A percentile compares a stretch with the other conserved stretches of the same genome.
Evolutionary conservation across 2,113 vertebrate genomes (phyloP).

Genomic region (Crotophaga sulcirostris): DNA sequence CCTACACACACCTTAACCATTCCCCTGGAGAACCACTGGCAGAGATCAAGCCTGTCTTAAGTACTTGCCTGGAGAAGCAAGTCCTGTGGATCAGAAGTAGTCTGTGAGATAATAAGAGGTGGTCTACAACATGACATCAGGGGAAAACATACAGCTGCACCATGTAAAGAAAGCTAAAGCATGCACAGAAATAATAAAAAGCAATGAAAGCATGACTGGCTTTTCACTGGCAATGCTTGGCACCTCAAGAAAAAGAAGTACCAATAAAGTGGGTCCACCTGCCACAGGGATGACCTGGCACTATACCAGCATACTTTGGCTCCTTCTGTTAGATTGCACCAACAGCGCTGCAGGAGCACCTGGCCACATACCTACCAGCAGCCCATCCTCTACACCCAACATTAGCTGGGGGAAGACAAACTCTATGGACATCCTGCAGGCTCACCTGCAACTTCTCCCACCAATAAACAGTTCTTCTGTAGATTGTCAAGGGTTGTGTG

Average conservation of each 20-base stretch:
- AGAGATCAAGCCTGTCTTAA: background rate
- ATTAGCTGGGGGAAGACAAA: background rate
- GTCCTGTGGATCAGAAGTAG: background rate
- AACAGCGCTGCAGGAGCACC: rapidly evolving
- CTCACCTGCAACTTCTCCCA: background rate
- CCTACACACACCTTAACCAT: background rate
- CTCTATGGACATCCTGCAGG: rapidly evolving
- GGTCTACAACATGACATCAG: background rate
- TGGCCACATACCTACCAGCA: background rate
- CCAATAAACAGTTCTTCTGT: background rate
- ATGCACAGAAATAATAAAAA: background rate
- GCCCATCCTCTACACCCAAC: too few relatives aligned
- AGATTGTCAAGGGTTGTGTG: background rate
- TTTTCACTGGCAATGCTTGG: background rate
- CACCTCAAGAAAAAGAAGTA: background rate
- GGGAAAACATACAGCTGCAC: background rate
- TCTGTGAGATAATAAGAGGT: background rate
- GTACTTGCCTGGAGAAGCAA: background rate
- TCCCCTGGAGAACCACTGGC: background rate
- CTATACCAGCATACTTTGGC: background rate
- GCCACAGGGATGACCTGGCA: too few relatives aligned
- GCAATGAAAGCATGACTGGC: background rate
- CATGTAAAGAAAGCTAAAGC: background rate
- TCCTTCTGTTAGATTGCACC: background rate
- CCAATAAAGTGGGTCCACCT: too few relatives aligned